Base-by-base conservation (phyloP, 2,888 invertebrate species). In the Anarsia innoxiella region DNA sequence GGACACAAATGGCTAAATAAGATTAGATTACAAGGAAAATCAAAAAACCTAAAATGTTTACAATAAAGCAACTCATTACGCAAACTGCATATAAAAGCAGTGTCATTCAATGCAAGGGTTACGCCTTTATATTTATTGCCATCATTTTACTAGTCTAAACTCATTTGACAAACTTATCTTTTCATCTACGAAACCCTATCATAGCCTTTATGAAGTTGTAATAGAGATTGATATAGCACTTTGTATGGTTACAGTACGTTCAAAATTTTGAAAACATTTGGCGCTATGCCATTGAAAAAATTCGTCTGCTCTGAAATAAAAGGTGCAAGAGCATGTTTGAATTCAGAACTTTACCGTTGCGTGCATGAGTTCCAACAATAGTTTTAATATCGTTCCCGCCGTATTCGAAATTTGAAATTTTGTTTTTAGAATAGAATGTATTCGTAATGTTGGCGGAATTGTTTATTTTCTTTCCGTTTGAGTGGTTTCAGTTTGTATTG, bases 141-240 rank as follows among this genome's bases (percentile, higher is more conserved):
- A 64, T 74, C 71, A 76, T 72, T 75, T 74, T 66, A 63, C 66
- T 71, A 72, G 72, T 77, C 73, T n/a, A n/a, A n/a, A n/a, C n/a
- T n/a, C n/a, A n/a, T n/a, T n/a, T n/a, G n/a, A n/a, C n/a, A n/a
- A n/a, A n/a, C n/a, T n/a, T n/a, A n/a, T n/a, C n/a, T n/a, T n/a
- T n/a, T n/a, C n/a, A n/a, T n/a, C n/a, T n/a, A n/a, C n/a, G n/a
- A n/a, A n/a, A n/a, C n/a, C n/a, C n/a, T n/a, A n/a, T n/a, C n/a
- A n/a, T n/a, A n/a, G n/a, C n/a, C n/a, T n/a, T n/a, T n/a, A n/a
- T n/a, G n/a, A n/a, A n/a, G n/a, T n/a, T n/a, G n/a, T n/a, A n/a
- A n/a, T n/a, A n/a, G n/a, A n/a, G n/a, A n/a, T n/a, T n/a, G n/a
- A n/a, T n/a, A n/a, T n/a, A n/a, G n/a, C n/a, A n/a, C n/a, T n/a